Evolutionary conservation across 2,888 invertebrate species (phyloP).

Genomic region (Apotomis betuletana): DNA sequence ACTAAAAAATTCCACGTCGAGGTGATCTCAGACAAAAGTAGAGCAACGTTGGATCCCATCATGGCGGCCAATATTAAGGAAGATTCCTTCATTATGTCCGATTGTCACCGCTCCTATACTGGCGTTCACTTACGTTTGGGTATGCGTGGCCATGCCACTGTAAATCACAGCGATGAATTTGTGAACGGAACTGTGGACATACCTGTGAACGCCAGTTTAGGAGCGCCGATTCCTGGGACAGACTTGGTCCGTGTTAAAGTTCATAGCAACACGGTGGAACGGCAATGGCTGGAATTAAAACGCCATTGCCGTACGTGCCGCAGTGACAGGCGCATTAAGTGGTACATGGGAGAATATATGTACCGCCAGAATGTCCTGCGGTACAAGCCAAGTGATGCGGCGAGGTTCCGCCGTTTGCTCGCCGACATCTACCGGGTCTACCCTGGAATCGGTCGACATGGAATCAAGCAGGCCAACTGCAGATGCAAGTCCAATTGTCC

Average conservation of each 20-base stretch:
- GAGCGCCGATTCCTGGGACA: neutral
- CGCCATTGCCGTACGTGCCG: neutral
- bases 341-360: conserved; percentile 18
- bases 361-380: conserved; percentile 16
- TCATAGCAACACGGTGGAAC: no score
- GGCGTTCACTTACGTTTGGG: neutral
- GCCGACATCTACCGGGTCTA: neutral
- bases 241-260: neutral
- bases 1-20: conserved; percentile 2
- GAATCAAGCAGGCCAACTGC: neutral
- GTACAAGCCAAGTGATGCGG: neutral
- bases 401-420: conserved; percentile 1
- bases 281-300: conserved; percentile 2
- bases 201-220: neutral
- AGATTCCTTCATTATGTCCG: neutral
- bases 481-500: neutral
- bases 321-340: no score
- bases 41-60: neutral
- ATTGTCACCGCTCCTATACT: conserved; percentile 6
- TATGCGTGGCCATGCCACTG: conserved; percentile 8
- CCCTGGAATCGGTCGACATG: conserved; percentile 1
- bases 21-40: neutral
- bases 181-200: neutral
- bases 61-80: no score
- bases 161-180: conserved; percentile 13